Evolutionary conservation across 2,113 vertebrate genomes (phyloP).

Genomic region (Tenrec ecaudatus): DNA sequence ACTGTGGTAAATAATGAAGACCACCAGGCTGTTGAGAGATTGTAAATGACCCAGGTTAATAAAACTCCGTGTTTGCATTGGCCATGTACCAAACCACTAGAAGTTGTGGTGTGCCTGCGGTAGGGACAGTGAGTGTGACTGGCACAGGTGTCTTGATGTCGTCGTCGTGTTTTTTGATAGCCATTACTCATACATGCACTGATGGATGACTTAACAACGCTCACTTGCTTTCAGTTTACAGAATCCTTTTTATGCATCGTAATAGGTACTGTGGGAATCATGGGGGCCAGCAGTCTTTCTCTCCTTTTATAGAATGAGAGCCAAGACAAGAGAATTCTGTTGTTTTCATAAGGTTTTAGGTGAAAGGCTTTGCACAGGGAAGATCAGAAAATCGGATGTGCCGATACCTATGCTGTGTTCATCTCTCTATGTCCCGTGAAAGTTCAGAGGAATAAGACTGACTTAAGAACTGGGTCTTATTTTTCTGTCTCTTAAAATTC

Average conservation of each 20-base stretch:
- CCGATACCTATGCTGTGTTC: conserved; percentile 1
- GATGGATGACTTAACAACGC: background rate
- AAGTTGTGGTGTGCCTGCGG: background rate
- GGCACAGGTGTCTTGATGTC: background rate
- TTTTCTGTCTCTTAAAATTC: conserved; percentile 63
- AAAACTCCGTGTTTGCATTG: background rate
- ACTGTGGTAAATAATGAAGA: background rate
- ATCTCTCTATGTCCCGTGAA: conserved; percentile 5
- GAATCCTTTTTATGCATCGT: background rate
- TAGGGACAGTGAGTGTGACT: background rate
- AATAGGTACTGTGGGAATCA: background rate
- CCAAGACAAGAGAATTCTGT: background rate
- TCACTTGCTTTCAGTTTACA: conserved; percentile 7
- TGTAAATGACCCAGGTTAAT: background rate
- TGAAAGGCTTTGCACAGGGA: conserved; percentile 15
- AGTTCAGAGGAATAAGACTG: conserved; percentile 42
- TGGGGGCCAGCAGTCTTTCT: background rate
- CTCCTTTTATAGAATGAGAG: background rate
- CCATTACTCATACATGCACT: conserved; percentile 37
- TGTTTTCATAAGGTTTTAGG: background rate
- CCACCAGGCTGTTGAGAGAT: conserved; percentile 33
- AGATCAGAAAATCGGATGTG: conserved; percentile 34
- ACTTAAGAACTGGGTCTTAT: conserved; percentile 24
- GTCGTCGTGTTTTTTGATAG: background rate
- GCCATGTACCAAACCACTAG: background rate